phyloP scores from a whole-genome alignment of 2,888 invertebrate genomes.

The Cyrtodaria siliqua region DNA sequence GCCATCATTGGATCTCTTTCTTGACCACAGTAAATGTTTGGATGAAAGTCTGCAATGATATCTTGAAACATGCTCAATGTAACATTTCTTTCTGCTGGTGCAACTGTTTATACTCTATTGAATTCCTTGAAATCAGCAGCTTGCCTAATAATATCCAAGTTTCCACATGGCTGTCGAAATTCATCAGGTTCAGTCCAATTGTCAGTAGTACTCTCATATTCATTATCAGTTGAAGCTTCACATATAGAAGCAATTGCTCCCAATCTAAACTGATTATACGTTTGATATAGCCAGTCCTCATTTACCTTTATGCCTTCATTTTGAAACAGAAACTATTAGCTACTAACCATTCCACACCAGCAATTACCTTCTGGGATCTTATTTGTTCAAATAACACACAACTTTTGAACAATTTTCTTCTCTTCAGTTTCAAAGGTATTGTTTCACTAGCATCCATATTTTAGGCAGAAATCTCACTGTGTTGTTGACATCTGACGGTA shows the following conservation, averaged over 20 bases:
- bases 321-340: conserved; percentile 36
- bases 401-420: conserved; percentile 29
- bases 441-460: conserved; percentile 59
- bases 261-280: too few species aligned
- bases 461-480: conserved; percentile 12
- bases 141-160: conserved; percentile 30
- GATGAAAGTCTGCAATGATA: conserved; percentile 20
- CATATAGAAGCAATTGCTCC: too few species aligned
- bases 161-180: too few species aligned
- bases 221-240: not conserved
- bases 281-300: conserved; percentile 69
- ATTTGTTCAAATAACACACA: conserved; percentile 51
- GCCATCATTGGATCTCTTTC: conserved; percentile 3
- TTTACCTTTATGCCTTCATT: conserved; percentile 68
- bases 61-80: conserved; percentile 31
- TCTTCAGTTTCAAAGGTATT: conserved; percentile 56
- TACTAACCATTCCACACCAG: conserved; percentile 61
- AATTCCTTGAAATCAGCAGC: conserved; percentile 49
- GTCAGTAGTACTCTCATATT: not conserved
- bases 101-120: conserved; percentile 29
- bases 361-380: conserved; percentile 47
- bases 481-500: conserved; percentile 70
- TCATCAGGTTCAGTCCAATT: too few species aligned
- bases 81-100: conserved; percentile 25
- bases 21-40: conserved; percentile 38